Percentiles rank a stretch among this genome's conserved stretches.
Conservation (phyloP, 2,797 vertebrate species). For the Protonibea diacanthus region DNA sequence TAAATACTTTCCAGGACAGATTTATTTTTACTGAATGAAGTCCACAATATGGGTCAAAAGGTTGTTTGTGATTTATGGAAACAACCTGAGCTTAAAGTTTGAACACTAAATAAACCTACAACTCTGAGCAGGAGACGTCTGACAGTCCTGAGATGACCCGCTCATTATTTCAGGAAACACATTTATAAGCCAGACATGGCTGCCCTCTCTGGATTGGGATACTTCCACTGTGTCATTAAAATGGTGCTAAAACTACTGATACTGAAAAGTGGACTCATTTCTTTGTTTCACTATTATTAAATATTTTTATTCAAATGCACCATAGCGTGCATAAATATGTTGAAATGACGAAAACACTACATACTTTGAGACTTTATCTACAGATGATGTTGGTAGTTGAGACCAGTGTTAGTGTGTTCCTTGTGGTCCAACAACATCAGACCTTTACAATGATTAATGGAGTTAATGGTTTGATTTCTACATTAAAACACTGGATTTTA, state of each 20-base stretch:
- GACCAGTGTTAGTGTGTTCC: not conserved
- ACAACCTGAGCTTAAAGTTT: not conserved
- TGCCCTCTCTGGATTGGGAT: constrained; percentile 8
- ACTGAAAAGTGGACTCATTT: constrained; percentile 9
- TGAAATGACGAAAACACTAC: not conserved
- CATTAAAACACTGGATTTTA: not conserved
- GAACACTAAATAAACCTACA: constrained; percentile 1
- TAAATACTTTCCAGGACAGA: constrained; percentile 13
- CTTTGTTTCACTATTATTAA: not conserved
- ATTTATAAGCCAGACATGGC: constrained; percentile 9
- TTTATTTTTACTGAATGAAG: not conserved
- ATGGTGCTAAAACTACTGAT: constrained; percentile 37
- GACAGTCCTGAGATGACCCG: constrained; percentile 16
- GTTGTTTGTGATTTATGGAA: not conserved
- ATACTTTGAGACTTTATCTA: no score
- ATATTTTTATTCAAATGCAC: not conserved
- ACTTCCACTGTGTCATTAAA: constrained; percentile 49
- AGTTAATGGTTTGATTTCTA: not conserved
- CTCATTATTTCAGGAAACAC: constrained; percentile 46
- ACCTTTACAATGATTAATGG: not conserved
- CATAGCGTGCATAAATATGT: not conserved
- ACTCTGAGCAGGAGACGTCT: constrained; percentile 18
- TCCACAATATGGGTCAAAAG: not conserved
- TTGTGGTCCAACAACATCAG: no score
- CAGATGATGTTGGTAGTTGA: not conserved